A percentile compares a stretch with the other conserved stretches of the same genome.
These are phyloP conservation scores for Epinephelus malabaricus DNA, from an alignment of 2,797 vertebrate species.

Conservation along the genomic window DNA sequence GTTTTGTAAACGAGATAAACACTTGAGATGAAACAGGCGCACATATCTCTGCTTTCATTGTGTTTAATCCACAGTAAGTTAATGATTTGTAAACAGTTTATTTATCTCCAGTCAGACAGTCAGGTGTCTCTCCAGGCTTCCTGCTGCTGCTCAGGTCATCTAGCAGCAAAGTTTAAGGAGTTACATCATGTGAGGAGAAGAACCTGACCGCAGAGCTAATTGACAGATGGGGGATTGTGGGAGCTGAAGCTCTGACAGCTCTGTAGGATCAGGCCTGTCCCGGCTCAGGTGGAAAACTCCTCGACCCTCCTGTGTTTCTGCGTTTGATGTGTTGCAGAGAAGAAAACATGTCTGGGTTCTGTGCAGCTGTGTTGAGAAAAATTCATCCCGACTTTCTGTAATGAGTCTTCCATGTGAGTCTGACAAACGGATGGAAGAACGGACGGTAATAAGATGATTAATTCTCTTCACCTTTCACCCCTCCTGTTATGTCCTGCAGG, in stretches of 20 bases:
- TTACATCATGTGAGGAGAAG: not conserved
- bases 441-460: conserved; percentile 6
- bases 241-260: conserved; percentile 25
- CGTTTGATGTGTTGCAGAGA: not conserved
- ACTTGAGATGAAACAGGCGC: too few species aligned
- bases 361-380: not conserved
- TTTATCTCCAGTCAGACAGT: too few species aligned
- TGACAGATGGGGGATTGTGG: conserved; percentile 47
- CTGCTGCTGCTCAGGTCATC: not conserved
- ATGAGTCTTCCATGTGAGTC: not conserved
- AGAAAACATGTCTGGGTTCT: not conserved
- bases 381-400: conserved; percentile 1
- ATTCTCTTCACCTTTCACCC: not conserved
- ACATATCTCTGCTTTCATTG: too few species aligned
- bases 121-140: too few species aligned
- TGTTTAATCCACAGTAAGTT: too few species aligned
- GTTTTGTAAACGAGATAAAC: too few species aligned
- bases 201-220: conserved; percentile 15
- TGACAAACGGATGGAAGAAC: not conserved
- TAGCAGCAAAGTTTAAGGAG: not conserved
- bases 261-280: not conserved
- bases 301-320: not conserved
- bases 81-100: too few species aligned
- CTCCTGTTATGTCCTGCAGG: conserved; percentile 80
- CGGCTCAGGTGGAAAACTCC: conserved; percentile 1